Evolutionary conservation across 2,113 vertebrate species (phyloP).

Genomic region (Aegotheles bennettii): DNA sequence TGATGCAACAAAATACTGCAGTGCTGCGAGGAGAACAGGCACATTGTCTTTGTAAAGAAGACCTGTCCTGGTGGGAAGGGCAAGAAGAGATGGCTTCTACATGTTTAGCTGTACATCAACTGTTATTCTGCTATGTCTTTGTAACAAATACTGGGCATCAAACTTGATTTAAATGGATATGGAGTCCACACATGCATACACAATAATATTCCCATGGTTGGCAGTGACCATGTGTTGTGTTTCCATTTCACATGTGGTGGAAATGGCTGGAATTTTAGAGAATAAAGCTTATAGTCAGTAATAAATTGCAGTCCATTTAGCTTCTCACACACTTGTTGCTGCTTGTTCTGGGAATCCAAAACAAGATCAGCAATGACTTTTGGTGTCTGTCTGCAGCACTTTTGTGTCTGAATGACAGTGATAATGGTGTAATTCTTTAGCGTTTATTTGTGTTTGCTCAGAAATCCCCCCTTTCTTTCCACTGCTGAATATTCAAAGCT

Average conservation of each 20-base stretch:
- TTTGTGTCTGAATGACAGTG: not conserved
- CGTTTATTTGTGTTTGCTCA: not conserved
- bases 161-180: not conserved
- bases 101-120: not conserved
- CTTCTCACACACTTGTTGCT: not conserved
- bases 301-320: not conserved
- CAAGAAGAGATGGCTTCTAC: not conserved
- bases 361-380: not conserved
- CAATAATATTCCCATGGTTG: not conserved
- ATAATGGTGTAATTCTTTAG: not conserved
- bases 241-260: not conserved
- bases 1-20: not conserved
- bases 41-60: accelerated
- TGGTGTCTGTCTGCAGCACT: not conserved
- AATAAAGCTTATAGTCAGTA: not conserved
- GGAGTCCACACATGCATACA: not conserved
- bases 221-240: not conserved
- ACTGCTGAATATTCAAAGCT: not conserved
- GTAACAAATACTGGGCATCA: not conserved
- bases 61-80: not conserved
- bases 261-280: not conserved
- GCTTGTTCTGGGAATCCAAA: not conserved
- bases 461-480: not conserved
- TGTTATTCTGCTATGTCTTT: not conserved
- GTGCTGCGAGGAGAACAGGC: not conserved